Evolutionary conservation across 1,140 invertebrate species (phyloP).

Genomic region (Formica exsecta): DNA sequence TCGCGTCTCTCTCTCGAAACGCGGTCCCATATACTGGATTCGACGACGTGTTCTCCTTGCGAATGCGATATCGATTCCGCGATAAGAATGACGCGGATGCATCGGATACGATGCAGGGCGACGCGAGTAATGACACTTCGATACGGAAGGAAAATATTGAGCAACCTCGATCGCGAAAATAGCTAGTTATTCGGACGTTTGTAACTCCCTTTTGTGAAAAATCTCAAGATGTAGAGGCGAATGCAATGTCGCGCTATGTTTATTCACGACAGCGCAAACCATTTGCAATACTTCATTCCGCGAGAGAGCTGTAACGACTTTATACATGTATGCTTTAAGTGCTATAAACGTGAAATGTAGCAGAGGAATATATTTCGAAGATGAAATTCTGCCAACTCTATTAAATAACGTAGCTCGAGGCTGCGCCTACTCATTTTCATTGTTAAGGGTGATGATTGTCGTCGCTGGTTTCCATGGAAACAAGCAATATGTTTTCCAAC

Average conservation of each 20-base stretch:
- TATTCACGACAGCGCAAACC: not conserved
- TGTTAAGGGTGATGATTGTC: not conserved
- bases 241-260: not conserved
- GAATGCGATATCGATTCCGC: slow-evolving; percentile 35
- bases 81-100: not conserved
- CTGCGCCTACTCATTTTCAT: slow-evolving; percentile 3
- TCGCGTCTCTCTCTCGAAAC: not conserved
- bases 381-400: not conserved
- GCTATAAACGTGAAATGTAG: slow-evolving; percentile 11
- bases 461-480: not conserved
- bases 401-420: not conserved
- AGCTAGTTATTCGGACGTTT: not conserved
- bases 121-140: slow-evolving; percentile 13
- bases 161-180: not conserved
- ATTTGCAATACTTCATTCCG: slow-evolving; percentile 14
- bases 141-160: slow-evolving; percentile 6
- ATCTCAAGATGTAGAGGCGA: not conserved
- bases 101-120: not conserved
- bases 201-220: not conserved
- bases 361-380: too few species aligned
- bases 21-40: slow-evolving; percentile 27
- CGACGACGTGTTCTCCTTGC: slow-evolving; percentile 10
- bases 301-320: not conserved
- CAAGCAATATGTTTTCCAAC: not conserved
- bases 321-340: not conserved